These are phyloP conservation scores for Selene dorsalis DNA, from an alignment of 2,797 vertebrate genomes.

Conservation along the genomic window DNA sequence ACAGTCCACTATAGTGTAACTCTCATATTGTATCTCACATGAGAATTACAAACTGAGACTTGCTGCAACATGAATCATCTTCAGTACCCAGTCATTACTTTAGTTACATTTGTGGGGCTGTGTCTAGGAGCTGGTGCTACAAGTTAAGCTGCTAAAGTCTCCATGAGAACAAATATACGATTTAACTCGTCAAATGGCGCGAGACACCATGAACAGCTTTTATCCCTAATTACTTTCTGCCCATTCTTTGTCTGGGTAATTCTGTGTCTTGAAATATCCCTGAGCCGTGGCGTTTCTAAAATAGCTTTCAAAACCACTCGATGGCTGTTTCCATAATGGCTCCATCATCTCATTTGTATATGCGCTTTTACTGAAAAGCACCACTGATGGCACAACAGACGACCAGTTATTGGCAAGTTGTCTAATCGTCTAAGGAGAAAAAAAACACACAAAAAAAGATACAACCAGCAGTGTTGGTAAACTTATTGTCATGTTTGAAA, in stretches of 20 bases:
- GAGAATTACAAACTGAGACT: slow-evolving; percentile 3
- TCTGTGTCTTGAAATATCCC: slow-evolving; percentile 68
- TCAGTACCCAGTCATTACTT: slow-evolving; percentile 16
- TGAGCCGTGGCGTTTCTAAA: slow-evolving; percentile 57
- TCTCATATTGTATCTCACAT: background rate
- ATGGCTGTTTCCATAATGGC: slow-evolving; percentile 71
- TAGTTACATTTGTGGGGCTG: slow-evolving; percentile 18
- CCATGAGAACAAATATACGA: slow-evolving; percentile 42
- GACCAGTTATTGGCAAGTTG: slow-evolving; percentile 49
- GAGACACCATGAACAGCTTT: slow-evolving; percentile 55
- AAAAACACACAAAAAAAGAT: slow-evolving; percentile 9
- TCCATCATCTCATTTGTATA: slow-evolving; percentile 67
- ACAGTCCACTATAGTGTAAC: background rate
- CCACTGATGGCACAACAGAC: slow-evolving; percentile 49
- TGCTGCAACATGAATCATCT: slow-evolving; percentile 13
- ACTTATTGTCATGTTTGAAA: slow-evolving; percentile 18
- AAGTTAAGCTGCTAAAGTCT: slow-evolving; percentile 33
- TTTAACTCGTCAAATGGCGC: slow-evolving; percentile 66
- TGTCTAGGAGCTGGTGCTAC: slow-evolving; percentile 25
- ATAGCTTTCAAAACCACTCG: slow-evolving; percentile 62
- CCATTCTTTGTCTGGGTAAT: slow-evolving; percentile 53
- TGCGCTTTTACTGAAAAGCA: slow-evolving; percentile 47
- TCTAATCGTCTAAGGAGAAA: slow-evolving; percentile 22
- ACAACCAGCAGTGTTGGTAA: slow-evolving; percentile 12
- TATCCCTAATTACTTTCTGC: slow-evolving; percentile 67